A percentile compares a stretch with the other conserved stretches of the same genome.
Evolutionary conservation across 2,797 vertebrate species (phyloP).

Genomic region (Gouania willdenowi): DNA sequence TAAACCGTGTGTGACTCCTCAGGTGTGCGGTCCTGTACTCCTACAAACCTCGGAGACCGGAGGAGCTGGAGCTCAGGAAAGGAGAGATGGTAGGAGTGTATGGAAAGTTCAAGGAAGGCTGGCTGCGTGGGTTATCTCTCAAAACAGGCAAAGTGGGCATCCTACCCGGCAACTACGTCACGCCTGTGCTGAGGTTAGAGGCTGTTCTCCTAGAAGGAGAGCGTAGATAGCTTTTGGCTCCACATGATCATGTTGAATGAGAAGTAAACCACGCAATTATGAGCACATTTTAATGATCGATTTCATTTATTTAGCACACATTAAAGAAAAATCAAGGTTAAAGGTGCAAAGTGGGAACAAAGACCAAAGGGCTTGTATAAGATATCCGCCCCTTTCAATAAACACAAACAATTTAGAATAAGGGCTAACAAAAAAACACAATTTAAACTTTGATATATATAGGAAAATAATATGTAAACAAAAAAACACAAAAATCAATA

Average conservation of each 20-base stretch:
- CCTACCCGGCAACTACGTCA: constrained; percentile 87
- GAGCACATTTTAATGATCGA: too few relatives aligned
- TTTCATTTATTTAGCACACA: too few relatives aligned
- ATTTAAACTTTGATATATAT: too few relatives aligned
- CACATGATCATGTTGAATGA: not conserved
- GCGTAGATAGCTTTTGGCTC: not conserved
- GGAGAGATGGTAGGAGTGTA: constrained; percentile 92
- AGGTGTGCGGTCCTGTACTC: constrained; percentile 90
- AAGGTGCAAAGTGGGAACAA: too few relatives aligned
- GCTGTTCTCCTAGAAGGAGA: constrained; percentile 4
- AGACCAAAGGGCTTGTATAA: too few relatives aligned
- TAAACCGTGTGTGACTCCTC: constrained; percentile 1
- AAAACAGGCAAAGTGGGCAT: constrained; percentile 88
- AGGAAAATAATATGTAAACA: too few relatives aligned
- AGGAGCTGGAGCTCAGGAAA: constrained; percentile 90
- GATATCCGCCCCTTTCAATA: too few relatives aligned
- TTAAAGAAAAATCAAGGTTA: too few relatives aligned
- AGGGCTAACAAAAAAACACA: too few relatives aligned
- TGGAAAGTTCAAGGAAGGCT: constrained; percentile 88
- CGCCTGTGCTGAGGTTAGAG: constrained; percentile 88
- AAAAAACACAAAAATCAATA: too few relatives aligned
- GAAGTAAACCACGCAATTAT: too few relatives aligned
- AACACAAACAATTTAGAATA: too few relatives aligned
- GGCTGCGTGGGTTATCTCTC: constrained; percentile 91
- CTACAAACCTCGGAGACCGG: constrained; percentile 77